Evolutionary conservation across 2,113 vertebrate genomes (phyloP), one percentile per base, ranked within the genome.

Genomic region (Eupsittula cactorum): DNA sequence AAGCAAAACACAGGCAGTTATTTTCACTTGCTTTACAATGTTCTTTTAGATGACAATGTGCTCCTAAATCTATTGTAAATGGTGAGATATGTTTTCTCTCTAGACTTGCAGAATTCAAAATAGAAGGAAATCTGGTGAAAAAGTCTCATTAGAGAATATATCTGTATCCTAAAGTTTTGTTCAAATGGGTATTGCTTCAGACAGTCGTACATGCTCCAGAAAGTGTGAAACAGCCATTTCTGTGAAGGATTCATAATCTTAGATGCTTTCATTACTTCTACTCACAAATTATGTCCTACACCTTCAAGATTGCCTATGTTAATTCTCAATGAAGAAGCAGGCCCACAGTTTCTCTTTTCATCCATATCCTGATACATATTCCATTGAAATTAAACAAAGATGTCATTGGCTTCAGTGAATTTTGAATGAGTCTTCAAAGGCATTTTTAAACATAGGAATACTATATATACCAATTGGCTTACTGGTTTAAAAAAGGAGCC

Each of bases 371-470:
- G 84, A 67, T 44, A 68, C 16, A 13, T 87, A 80, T 52, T 82
- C 67, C 46, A 39, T 3, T 67, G 57, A 95, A 95, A 92, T 93
- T 73, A 96, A 94, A 96, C 28, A 95, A 89, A 95, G 77, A 87
- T 90, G 53, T 82, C 62, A 69, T 69, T 73, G 70, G 78, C 70
- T 91, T 91, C 85, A 75, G n/a, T 67, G 70, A 76, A 37, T 59
- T 80, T 87, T 88, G 82, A 53, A 65, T 0, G 0, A 70, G 53
- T 69, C 75, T 90, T 91, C 71, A 96, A 92, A 90, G 64, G 37
- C 49, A 91, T 67, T 85, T 87, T 88, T 88, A 90, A 90, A 59
- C 41, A 55, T 42, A 77, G 19, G 37, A 86, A 76, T 89, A 65
- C 39, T 91, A 69, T 70, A 88, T 88, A 82, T 71, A 90, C 29